phyloP scores from a whole-genome alignment of 1,140 invertebrate species.

The Calosoma granatense region DNA sequence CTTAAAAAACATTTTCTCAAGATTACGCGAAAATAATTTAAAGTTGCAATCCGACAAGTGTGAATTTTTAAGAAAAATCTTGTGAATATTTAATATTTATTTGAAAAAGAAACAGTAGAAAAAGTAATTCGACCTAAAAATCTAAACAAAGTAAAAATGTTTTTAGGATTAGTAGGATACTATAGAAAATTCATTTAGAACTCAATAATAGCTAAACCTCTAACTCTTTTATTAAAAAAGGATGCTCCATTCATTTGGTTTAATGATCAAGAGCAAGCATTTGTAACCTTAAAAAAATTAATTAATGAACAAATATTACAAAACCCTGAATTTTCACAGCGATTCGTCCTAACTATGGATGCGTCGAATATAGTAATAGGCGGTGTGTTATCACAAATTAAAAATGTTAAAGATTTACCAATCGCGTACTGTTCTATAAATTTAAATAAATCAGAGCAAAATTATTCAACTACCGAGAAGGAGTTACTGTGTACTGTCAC shows the following conservation, averaged over 20 bases:
- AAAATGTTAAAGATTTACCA: slow-evolving; percentile 21
- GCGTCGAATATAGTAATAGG: slow-evolving; percentile 27
- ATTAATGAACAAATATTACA: slow-evolving; percentile 28
- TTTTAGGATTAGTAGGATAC: slow-evolving; percentile 30
- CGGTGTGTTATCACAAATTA: slow-evolving; percentile 27
- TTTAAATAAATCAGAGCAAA: slow-evolving; percentile 9
- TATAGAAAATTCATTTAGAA: slow-evolving; percentile 28
- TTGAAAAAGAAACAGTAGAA: slow-evolving; percentile 29
- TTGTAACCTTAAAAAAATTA: slow-evolving; percentile 22
- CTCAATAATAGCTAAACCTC: slow-evolving; percentile 24
- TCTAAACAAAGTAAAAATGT: slow-evolving; percentile 28
- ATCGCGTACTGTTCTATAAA: slow-evolving; percentile 25
- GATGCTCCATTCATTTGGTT: slow-evolving; percentile 19
- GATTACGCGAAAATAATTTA: slow-evolving; percentile 29
- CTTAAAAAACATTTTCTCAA: slow-evolving; percentile 27
- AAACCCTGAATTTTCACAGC: slow-evolving; percentile 30
- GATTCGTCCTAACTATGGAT: slow-evolving; percentile 29
- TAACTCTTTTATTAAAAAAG: slow-evolving; percentile 26
- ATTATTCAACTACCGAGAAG: not conserved
- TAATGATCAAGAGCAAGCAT: slow-evolving; percentile 16
- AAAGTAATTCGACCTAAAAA: slow-evolving; percentile 22
- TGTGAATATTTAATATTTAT: slow-evolving; percentile 35
- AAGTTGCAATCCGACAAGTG: slow-evolving; percentile 39
- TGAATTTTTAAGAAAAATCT: slow-evolving; percentile 35
- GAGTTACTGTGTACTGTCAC: no score